These are phyloP conservation scores for Pollenia amentaria DNA, from an alignment of 2,888 invertebrate genomes.

Conservation along the genomic window DNA sequence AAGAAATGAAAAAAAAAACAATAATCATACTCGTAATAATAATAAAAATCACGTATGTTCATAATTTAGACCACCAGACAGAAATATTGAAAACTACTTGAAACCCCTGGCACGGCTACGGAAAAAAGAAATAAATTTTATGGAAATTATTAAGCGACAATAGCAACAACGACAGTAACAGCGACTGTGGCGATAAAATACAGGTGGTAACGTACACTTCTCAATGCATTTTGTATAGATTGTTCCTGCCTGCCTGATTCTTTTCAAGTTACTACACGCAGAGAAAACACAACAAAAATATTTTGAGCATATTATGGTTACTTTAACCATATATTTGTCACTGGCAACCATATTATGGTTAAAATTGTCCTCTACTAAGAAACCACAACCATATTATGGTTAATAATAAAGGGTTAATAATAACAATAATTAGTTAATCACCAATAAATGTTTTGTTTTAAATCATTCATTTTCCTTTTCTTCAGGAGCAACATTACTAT, in stretches of 20 bases:
- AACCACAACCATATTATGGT: too few species aligned
- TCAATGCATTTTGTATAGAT: constrained; percentile 30
- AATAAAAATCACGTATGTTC: constrained; percentile 63
- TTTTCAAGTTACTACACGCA: too few species aligned
- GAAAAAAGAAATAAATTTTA: constrained; percentile 69
- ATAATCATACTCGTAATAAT: constrained; percentile 37
- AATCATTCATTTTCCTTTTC: too few species aligned
- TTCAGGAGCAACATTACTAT: too few species aligned
- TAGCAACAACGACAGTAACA: constrained; percentile 43
- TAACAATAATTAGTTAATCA: too few species aligned
- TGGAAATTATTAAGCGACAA: constrained; percentile 53
- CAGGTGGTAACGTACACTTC: constrained; percentile 40
- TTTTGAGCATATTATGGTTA: too few species aligned
- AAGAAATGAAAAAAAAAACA: constrained; percentile 23
- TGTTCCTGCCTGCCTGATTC: neutral
- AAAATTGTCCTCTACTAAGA: too few species aligned
- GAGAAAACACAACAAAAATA: too few species aligned
- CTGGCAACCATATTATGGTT: too few species aligned
- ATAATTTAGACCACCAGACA: constrained; percentile 70
- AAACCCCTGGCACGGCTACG: constrained; percentile 61
- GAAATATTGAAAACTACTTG: constrained; percentile 66
- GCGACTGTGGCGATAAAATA: constrained; percentile 48
- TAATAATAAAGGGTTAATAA: too few species aligned
- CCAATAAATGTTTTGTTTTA: too few species aligned
- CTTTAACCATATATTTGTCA: too few species aligned